Evolutionary conservation across 2,888 invertebrate species (phyloP).

Genomic region (Steromphala cineraria): DNA sequence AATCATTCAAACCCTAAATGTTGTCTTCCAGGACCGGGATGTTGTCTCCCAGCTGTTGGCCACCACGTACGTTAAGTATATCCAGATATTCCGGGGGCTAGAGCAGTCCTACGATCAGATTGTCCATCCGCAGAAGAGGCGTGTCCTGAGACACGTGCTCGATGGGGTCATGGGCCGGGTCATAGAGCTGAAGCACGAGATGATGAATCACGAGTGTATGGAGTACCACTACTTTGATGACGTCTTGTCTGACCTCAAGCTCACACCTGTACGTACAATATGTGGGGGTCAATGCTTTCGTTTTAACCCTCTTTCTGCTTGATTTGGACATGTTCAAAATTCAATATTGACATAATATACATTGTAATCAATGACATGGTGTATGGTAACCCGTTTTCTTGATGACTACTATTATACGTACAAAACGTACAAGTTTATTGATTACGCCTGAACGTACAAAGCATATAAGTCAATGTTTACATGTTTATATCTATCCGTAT

Average conservation of each 20-base stretch:
- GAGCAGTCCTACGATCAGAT: constrained; percentile 92
- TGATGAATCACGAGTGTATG: constrained; percentile 89
- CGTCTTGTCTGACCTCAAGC: constrained; percentile 83
- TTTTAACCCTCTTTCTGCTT: no score
- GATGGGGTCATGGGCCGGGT: constrained; percentile 85
- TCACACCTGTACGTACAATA: constrained; percentile 80
- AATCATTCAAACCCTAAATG: background rate
- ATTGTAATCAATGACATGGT: no score
- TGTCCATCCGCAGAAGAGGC: constrained; percentile 92
- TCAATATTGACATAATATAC: no score
- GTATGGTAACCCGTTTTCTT: no score
- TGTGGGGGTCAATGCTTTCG: no score
- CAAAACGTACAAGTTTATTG: no score
- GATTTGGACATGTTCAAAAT: no score
- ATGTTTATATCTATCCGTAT: no score
- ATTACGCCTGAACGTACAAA: no score
- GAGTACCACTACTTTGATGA: constrained; percentile 93
- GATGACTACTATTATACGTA: no score
- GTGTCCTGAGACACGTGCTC: constrained; percentile 81
- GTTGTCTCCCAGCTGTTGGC: constrained; percentile 75
- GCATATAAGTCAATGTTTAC: no score
- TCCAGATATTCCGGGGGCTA: constrained; percentile 84
- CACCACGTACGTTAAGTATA: constrained; percentile 86
- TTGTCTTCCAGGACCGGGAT: constrained; percentile 73
- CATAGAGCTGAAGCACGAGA: constrained; percentile 89